Percentiles rank a stretch among this genome's conserved stretches.
phyloP scores from a whole-genome alignment of 1,140 invertebrate genomes.

The Drosophila ficusphila region DNA sequence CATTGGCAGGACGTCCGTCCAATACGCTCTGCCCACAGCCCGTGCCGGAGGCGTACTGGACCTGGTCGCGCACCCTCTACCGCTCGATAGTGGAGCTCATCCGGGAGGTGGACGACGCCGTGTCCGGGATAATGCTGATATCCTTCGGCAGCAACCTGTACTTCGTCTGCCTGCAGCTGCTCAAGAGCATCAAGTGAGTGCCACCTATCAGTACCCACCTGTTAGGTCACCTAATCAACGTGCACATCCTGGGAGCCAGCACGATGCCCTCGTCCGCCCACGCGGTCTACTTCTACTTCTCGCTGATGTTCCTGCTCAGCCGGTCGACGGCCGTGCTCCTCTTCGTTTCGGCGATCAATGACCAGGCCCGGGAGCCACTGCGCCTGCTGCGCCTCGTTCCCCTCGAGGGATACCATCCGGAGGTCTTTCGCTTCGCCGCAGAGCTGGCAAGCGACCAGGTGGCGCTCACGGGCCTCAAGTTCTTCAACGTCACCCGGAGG shows the following conservation, averaged over 20 bases:
- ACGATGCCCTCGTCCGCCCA: slow-evolving; percentile 74
- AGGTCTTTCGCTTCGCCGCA: slow-evolving; percentile 86
- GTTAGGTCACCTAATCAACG: too few species aligned
- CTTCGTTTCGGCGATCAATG: slow-evolving; percentile 86
- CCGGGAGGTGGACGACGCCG: slow-evolving; percentile 61
- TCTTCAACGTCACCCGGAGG: slow-evolving; percentile 87
- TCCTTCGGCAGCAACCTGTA: slow-evolving; percentile 82
- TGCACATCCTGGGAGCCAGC: slow-evolving; percentile 19
- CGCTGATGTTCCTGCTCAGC: slow-evolving; percentile 86
- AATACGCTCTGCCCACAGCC: too few species aligned
- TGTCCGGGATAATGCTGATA: slow-evolving; percentile 71
- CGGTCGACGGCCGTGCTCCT: slow-evolving; percentile 86
- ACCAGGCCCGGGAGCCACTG: slow-evolving; percentile 86
- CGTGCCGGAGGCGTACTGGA: slow-evolving; percentile 70
- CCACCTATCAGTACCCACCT: too few species aligned
- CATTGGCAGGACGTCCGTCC: too few species aligned
- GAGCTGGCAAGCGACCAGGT: slow-evolving; percentile 86
- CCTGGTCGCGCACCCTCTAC: slow-evolving; percentile 53
- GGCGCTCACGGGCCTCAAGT: slow-evolving; percentile 86
- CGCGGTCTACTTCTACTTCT: slow-evolving; percentile 87
- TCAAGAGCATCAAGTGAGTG: slow-evolving; percentile 79
- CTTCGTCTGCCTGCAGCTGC: slow-evolving; percentile 76
- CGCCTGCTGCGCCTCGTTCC: slow-evolving; percentile 86
- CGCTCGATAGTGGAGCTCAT: slow-evolving; percentile 69
- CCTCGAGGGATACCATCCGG: slow-evolving; percentile 85